Percentiles rank a stretch among this genome's conserved stretches.
Conservation (phyloP, 1,140 invertebrate genomes). For the Paramacrobiotus metropolitanus region DNA sequence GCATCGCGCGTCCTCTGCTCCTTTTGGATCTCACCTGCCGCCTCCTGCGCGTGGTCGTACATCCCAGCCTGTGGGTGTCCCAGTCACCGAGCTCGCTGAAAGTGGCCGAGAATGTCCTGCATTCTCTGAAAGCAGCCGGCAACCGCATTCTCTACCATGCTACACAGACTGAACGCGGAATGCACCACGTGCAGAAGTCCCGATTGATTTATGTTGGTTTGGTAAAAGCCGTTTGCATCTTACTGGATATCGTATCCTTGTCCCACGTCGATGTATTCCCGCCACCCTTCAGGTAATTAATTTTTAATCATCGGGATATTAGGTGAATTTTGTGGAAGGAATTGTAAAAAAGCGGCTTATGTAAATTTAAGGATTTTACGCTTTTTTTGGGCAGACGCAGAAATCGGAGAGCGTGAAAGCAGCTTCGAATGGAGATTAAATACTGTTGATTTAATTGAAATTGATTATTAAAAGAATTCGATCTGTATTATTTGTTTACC, state of each 20-base stretch:
- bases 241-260: neutral
- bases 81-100: neutral
- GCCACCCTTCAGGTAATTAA: neutral
- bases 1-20: neutral
- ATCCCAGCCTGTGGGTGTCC: neutral
- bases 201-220: neutral
- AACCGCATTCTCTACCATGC: neutral
- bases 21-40: neutral
- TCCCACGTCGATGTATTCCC: neutral
- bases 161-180: neutral
- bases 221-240: neutral
- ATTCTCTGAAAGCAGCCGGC: neutral
- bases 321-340: no score
- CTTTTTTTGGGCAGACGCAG: no score
- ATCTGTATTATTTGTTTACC: no score
- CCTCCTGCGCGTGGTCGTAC: neutral
- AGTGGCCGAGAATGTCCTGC: constrained; percentile 2
- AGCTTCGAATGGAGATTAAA: no score
- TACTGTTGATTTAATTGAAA: no score
- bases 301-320: no score
- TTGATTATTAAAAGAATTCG: no score
- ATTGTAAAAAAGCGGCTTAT: no score
- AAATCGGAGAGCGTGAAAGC: no score
- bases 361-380: no score
- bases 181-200: neutral